Evolutionary conservation across 2,888 invertebrate species (phyloP).

Genomic region (Zhengitettix transpicula): DNA sequence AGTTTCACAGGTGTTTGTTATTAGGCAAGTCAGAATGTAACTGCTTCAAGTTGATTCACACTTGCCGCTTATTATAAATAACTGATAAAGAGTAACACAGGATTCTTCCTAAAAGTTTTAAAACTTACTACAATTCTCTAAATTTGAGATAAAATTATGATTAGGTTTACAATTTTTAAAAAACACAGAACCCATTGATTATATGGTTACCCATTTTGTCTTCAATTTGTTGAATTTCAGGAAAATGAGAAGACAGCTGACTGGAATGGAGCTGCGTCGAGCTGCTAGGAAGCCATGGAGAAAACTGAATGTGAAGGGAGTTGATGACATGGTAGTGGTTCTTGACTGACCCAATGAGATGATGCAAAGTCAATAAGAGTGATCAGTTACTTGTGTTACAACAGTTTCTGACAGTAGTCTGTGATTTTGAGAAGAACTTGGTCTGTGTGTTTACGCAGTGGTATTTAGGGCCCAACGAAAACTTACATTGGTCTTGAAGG

Average conservation of each 20-base stretch:
- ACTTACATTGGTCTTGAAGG: constrained; percentile 6
- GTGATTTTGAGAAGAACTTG: neutral
- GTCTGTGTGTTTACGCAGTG: neutral
- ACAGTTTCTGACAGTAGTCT: constrained; percentile 1
- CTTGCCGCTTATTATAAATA: no score
- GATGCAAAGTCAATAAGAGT: neutral
- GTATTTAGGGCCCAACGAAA: neutral
- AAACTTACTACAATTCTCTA: no score
- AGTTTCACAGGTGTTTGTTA: no score
- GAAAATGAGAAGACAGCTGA: constrained; percentile 66
- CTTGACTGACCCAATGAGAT: constrained; percentile 24
- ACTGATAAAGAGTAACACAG: no score
- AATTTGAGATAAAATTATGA: no score
- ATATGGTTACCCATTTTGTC: neutral
- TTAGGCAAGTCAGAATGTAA: no score
- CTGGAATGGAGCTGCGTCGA: constrained; percentile 59
- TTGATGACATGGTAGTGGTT: constrained; percentile 29
- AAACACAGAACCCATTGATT: no score
- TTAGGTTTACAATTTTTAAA: no score
- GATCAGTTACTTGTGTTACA: neutral
- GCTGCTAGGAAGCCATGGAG: constrained; percentile 78
- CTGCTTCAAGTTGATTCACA: no score
- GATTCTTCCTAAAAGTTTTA: no score
- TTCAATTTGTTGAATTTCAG: constrained; percentile 31
- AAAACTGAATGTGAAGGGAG: constrained; percentile 28